phyloP scores from a whole-genome alignment of 2,888 invertebrate genomes.

The Masnerella sp. region DNA sequence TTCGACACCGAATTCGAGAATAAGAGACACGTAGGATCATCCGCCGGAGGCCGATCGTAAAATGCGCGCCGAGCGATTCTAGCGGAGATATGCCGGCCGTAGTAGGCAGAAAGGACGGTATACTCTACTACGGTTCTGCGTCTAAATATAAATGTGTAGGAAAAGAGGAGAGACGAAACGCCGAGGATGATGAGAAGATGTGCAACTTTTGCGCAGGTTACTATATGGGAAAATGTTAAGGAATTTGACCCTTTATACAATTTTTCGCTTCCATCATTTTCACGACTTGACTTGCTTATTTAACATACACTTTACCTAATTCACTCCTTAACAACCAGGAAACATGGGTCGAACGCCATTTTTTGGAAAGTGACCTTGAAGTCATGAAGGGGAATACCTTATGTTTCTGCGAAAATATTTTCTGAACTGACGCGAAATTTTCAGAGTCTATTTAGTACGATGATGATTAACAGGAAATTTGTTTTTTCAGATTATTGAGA shows the following conservation, averaged over 20 bases:
- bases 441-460: too few relatives aligned
- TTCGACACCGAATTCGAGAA: constrained; percentile 72
- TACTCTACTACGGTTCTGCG: constrained; percentile 50
- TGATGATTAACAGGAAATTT: too few relatives aligned
- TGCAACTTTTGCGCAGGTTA: constrained; percentile 32
- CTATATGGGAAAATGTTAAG: constrained; percentile 51
- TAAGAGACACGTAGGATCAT: constrained; percentile 75
- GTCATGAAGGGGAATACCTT: too few relatives aligned
- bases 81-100: constrained; percentile 69
- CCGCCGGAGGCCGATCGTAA: constrained; percentile 76
- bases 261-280: constrained; percentile 11
- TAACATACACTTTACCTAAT: too few relatives aligned
- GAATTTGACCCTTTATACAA: constrained; percentile 50
- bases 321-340: too few relatives aligned
- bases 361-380: too few relatives aligned
- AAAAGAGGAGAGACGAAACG: constrained; percentile 50
- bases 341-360: too few relatives aligned
- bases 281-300: too few relatives aligned
- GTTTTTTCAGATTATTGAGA: too few relatives aligned
- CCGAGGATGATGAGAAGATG: constrained; percentile 51
- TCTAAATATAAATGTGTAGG: constrained; percentile 61
- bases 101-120: constrained; percentile 56
- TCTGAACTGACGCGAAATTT: too few relatives aligned
- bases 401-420: too few relatives aligned
- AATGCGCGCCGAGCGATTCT: constrained; percentile 74